Evolutionary conservation across 1,140 invertebrate genomes (phyloP).

Genomic region (Danaus plexippus): DNA sequence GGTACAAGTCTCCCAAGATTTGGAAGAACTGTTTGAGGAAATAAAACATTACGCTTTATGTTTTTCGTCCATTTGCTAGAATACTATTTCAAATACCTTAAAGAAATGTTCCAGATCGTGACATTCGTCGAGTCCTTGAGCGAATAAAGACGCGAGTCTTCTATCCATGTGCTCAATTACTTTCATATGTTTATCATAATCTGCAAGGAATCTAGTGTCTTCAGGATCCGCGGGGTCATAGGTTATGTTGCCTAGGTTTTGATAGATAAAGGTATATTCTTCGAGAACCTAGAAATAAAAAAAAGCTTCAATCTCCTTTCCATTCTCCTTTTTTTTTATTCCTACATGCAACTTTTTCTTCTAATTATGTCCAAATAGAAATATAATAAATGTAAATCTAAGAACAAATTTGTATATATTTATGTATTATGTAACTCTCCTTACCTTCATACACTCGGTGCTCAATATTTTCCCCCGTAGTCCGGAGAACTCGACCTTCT

Average conservation of each 20-base stretch:
- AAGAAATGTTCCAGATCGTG: slow-evolving; percentile 77
- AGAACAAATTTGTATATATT: slow-evolving; percentile 1
- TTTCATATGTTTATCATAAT: slow-evolving; percentile 74
- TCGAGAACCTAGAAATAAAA: slow-evolving; percentile 69
- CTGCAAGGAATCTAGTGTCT: slow-evolving; percentile 75
- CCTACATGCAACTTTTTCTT: no score
- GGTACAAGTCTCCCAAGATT: slow-evolving; percentile 80
- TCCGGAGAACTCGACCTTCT: slow-evolving; percentile 89
- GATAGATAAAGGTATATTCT: slow-evolving; percentile 81
- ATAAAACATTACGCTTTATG: neutral
- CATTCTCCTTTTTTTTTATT: no score
- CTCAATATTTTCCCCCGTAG: slow-evolving; percentile 80
- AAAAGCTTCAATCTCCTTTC: no score
- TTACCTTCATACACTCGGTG: slow-evolving; percentile 67
- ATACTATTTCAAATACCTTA: slow-evolving; percentile 43
- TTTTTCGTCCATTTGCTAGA: neutral
- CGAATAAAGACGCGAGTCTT: slow-evolving; percentile 81
- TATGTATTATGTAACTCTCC: slow-evolving; percentile 35
- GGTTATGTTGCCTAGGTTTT: slow-evolving; percentile 78
- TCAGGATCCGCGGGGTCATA: slow-evolving; percentile 74
- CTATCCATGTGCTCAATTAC: slow-evolving; percentile 79
- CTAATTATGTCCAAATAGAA: neutral
- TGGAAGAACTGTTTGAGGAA: slow-evolving; percentile 77
- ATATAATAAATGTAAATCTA: neutral
- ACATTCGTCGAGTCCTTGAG: slow-evolving; percentile 84